Percentiles rank a stretch among this genome's conserved stretches.
Conservation (phyloP, 2,797 vertebrate species). For the Bucorvus abyssinicus region DNA sequence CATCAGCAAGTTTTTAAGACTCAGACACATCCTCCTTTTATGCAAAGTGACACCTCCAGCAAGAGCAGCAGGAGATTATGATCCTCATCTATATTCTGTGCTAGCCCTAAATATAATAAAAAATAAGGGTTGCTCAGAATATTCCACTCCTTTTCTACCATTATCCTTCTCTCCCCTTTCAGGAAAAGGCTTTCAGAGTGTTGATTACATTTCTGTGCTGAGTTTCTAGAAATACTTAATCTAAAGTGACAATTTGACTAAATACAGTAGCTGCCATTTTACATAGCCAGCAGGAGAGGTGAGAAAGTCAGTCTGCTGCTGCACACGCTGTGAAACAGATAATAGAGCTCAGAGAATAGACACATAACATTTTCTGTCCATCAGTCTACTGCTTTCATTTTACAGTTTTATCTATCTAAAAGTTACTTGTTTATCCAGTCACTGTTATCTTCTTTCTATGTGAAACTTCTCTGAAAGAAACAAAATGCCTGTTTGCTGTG, state of each 20-base stretch:
- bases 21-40: neutral
- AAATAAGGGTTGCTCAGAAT: neutral
- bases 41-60: neutral
- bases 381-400: constrained; percentile 57
- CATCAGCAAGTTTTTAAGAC: neutral
- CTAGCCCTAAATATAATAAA: neutral
- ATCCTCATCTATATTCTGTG: neutral
- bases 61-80: neutral
- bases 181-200: neutral
- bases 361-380: constrained; percentile 36
- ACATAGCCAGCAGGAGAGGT: constrained; percentile 9
- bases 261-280: constrained; percentile 30
- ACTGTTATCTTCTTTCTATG: constrained; percentile 63
- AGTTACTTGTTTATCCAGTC: constrained; percentile 62
- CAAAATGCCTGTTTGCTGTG: constrained; percentile 40
- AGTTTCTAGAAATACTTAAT: constrained; percentile 46
- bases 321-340: constrained; percentile 46
- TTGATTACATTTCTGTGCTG: neutral
- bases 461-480: constrained; percentile 53
- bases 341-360: constrained; percentile 39
- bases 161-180: neutral
- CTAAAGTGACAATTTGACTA: constrained; percentile 50
- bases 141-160: neutral
- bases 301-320: constrained; percentile 30
- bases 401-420: constrained; percentile 63